Evolutionary conservation across 2,888 invertebrate species (phyloP), one percentile per base, ranked within the genome.

Genomic region (Balanococcus diminutus): DNA sequence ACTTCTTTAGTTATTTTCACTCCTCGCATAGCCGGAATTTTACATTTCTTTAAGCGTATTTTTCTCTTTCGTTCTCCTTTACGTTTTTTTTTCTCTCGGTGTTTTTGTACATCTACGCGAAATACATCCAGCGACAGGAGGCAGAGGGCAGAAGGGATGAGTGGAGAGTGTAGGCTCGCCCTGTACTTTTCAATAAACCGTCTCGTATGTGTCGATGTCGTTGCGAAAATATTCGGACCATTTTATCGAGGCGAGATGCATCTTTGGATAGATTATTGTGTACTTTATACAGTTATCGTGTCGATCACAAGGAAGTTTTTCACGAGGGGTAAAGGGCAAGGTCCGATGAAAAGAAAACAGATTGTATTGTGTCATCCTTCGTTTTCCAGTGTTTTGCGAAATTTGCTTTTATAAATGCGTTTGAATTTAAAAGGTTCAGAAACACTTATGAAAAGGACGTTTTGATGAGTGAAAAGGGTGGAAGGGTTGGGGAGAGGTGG

Each of bases 31-130:
- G 28, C n/a, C 28, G 28, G 75, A 79, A 36, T 79, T 36, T 79
- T 79, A 67, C 36, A 36, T 79, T 79, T 79, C 75, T 79, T 79
- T 79, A 79, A 79, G 75, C 32, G 36, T 79, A 36, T 79, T 36
- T 36, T 79, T 79, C n/a, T 79, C 36, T 1, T 36, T 8, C 19
- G 1, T n/a, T 79, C 28, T 11, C 36, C 31, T 25, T 67, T 16
- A 67, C 28, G 4, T 25, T 28, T 67, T 25, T 11, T 1, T 25
- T 28, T 67, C 14, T 11, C 5, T 0, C 67, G 14, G 14, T 67
- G 16, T 67, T 28, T 67, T 16, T 28, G 28, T n/a, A 25, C 9
- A 25, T 22, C 9, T 61, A 11, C 6, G 22, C 4, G 25, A n/a
- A 46, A 46, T 46, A 6, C n/a, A 51, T 8, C 8, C 36, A 4